A percentile compares a stretch with the other conserved stretches of the same genome.
phyloP scores from a whole-genome alignment of 2,797 vertebrate genomes.

The Neosilurus hyrtlii region DNA sequence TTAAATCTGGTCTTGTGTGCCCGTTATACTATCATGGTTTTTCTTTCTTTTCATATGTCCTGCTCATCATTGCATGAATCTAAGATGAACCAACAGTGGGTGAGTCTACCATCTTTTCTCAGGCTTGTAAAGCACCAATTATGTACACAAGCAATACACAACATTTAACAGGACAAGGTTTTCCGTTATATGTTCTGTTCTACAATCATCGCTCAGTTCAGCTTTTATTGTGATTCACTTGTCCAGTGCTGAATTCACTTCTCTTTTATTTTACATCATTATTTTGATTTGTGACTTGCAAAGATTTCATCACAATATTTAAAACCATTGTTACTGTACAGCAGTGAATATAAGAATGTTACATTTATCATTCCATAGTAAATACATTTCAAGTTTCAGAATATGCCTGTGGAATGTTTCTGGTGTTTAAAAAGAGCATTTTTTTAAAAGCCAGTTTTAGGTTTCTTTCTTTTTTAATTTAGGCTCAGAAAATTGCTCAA shows the following conservation, averaged over 20 bases:
- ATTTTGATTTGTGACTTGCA: not conserved
- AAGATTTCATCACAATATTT: not conserved
- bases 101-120: slow-evolving; percentile 75
- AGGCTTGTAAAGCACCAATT: not conserved
- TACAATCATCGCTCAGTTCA: not conserved
- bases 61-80: slow-evolving; percentile 68
- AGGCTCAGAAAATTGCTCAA: slow-evolving; percentile 1
- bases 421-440: not conserved
- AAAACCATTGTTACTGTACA: not conserved
- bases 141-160: not conserved
- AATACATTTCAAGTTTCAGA: not conserved
- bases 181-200: not conserved
- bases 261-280: not conserved
- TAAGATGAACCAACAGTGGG: slow-evolving; percentile 91
- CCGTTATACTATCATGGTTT: slow-evolving; percentile 61
- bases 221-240: not conserved
- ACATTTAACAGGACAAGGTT: too few relatives aligned
- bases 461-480: not conserved
- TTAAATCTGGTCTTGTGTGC: slow-evolving; percentile 47
- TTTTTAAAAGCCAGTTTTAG: not conserved
- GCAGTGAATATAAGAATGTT: not conserved
- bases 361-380: not conserved
- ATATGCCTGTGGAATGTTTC: not conserved
- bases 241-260: not conserved
- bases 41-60: slow-evolving; percentile 69